Evolutionary conservation across 2,113 vertebrate genomes (phyloP), one percentile per base, ranked within the genome.

Genomic region (Pipra filicauda): DNA sequence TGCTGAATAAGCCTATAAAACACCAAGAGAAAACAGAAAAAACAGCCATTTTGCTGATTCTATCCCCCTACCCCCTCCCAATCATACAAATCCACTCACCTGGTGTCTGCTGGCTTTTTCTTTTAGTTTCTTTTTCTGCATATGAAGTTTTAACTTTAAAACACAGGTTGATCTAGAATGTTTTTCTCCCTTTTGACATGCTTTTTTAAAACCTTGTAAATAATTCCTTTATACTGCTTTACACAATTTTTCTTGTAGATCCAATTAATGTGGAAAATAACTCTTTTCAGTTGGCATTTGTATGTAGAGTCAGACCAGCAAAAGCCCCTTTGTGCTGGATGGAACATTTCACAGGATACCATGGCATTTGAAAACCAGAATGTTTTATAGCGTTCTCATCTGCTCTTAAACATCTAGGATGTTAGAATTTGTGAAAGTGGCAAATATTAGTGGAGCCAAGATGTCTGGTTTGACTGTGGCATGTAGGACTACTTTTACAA

Each of bases 11-110:
- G 57, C 54, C 33, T 16, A 11, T 61, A 35, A 70, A 58, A 39
- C 12, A 67, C 20, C 9, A 2, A 61, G 7, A 37, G 8, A 30
- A 93, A 67, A 64, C 0, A 20, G 21, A 48, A 77, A 48, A 26
- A 75, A 26, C 23, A 58, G 6, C 5, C 8, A 22, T 76, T 62
- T 79, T 57, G 11, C 30, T 73, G 37, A 26, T 54, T 88, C 14
- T 66, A 0, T 15, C 8, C 23, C 48, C 12, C 17, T 8, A 4
- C 2, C 10, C 12, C 19, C 4, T 20, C 35, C 12, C 22, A 59
- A 1, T 62, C 22, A 27, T 3, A 66, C 24, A 88, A 61, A 70
- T 69, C 31, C 24, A 37, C 15, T 61, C 9, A 5, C 37, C 19
- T 73, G 62, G 5, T 37, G 12, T 26, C 69, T 67, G 4, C 22